Conservation (phyloP, 2,888 invertebrate genomes). For the Athetis lepigone region DNA sequence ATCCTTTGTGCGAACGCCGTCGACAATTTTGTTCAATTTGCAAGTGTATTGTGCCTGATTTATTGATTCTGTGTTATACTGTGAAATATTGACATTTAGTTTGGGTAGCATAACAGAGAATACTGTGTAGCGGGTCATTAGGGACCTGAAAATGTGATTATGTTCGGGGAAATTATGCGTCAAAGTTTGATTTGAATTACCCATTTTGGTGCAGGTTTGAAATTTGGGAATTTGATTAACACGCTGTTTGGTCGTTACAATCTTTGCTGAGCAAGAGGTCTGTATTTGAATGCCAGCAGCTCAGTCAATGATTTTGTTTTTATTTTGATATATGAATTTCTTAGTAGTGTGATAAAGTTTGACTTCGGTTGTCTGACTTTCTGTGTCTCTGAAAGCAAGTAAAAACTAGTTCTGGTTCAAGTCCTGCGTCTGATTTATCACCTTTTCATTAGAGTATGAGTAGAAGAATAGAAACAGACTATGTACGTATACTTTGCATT, state of each 20-base stretch:
- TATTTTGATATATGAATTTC: too few species aligned
- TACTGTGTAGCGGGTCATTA: background rate
- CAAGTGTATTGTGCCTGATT: slow-evolving; percentile 47
- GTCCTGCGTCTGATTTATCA: too few species aligned
- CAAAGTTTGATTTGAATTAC: slow-evolving; percentile 7
- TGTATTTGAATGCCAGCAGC: too few species aligned
- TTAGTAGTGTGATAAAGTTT: too few species aligned
- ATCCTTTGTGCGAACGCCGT: slow-evolving; percentile 34
- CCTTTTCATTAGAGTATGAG: too few species aligned
- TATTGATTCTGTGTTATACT: slow-evolving; percentile 39
- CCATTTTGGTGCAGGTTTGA: background rate
- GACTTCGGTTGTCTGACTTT: too few species aligned
- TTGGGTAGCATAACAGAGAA: background rate
- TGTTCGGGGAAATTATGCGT: background rate
- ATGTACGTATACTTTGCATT: too few species aligned
- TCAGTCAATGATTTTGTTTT: too few species aligned
- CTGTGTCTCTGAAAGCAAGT: too few species aligned
- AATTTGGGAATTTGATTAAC: background rate
- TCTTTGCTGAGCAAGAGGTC: background rate
- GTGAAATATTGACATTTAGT: slow-evolving; percentile 19
- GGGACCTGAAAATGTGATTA: background rate
- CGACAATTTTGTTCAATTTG: slow-evolving; percentile 53
- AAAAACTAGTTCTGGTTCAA: too few species aligned
- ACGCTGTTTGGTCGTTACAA: background rate
- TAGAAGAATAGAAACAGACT: too few species aligned